A percentile compares a stretch with the other conserved stretches of the same genome.
Conservation (phyloP, 2,113 vertebrate species). For the Dicentrarchus labrax region DNA sequence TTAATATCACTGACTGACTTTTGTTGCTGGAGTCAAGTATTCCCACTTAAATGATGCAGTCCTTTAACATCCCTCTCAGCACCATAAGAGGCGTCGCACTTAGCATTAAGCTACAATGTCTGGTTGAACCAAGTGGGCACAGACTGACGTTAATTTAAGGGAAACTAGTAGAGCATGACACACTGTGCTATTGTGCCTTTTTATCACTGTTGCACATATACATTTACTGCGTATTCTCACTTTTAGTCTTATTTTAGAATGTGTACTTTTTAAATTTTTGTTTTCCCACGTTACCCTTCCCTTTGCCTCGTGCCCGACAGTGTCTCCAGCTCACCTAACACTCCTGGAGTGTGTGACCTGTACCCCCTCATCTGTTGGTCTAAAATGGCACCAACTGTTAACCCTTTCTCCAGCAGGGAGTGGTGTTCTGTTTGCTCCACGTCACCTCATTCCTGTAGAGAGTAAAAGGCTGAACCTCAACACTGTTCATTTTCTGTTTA, state of each 20-base stretch:
- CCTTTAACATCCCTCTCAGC: constrained; percentile 16
- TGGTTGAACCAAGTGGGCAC: constrained; percentile 32
- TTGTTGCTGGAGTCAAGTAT: constrained; percentile 32
- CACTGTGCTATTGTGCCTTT: constrained; percentile 86
- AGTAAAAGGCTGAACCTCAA: constrained; percentile 77
- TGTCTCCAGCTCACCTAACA: constrained; percentile 40
- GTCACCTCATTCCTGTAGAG: constrained; percentile 70
- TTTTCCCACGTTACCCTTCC: constrained; percentile 28
- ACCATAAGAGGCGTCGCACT: constrained; percentile 11
- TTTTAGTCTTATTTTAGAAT: constrained; percentile 70
- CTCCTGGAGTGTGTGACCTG: constrained; percentile 44
- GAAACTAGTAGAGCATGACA: constrained; percentile 78
- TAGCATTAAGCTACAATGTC: constrained; percentile 42
- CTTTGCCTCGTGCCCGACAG: constrained; percentile 30
- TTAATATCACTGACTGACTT: constrained; percentile 20
- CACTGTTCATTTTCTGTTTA: constrained; percentile 73
- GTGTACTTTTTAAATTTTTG: constrained; percentile 46
- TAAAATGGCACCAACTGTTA: constrained; percentile 73
- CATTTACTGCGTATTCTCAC: constrained; percentile 67
- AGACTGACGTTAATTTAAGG: constrained; percentile 70
- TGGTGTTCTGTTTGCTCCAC: constrained; percentile 63
- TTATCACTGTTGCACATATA: constrained; percentile 81
- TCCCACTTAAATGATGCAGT: constrained; percentile 34
- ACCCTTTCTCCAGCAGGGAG: constrained; percentile 73
- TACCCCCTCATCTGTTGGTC: constrained; percentile 47